phyloP scores from a whole-genome alignment of 2,888 invertebrate species.

The Brachylomia viminalis region DNA sequence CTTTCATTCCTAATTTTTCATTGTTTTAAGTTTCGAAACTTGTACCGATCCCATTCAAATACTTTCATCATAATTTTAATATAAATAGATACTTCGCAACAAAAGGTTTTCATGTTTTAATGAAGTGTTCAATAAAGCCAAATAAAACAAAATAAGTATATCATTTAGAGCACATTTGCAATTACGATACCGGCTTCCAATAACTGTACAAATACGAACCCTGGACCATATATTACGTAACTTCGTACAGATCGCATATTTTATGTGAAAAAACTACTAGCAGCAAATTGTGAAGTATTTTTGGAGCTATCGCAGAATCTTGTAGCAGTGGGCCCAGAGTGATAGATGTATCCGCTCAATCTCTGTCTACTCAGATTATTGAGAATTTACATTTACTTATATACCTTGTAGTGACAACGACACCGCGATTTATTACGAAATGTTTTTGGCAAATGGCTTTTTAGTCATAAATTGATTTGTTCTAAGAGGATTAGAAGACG shows the following conservation, averaged over 20 bases:
- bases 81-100: not conserved
- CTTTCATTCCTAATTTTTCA: not conserved
- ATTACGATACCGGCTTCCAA: conserved; percentile 22
- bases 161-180: conserved; percentile 8
- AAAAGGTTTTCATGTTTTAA: conserved; percentile 10
- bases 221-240: conserved; percentile 34
- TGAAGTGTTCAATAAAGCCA: not conserved
- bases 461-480: conserved; percentile 18
- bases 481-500: conserved; percentile 18
- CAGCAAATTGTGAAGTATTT: conserved; percentile 65
- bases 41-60: not conserved
- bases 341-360: conserved; percentile 82
- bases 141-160: conserved; percentile 20
- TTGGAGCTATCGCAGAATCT: conserved; percentile 67
- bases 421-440: conserved; percentile 53
- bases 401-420: conserved; percentile 61
- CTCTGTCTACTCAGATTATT: conserved; percentile 83
- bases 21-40: not conserved
- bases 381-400: conserved; percentile 73
- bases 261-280: conserved; percentile 32
- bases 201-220: conserved; percentile 11
- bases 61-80: not conserved
- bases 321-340: conserved; percentile 69
- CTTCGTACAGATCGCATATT: conserved; percentile 12
- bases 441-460: conserved; percentile 38